These are phyloP conservation scores for Nylanderia fulva DNA, from an alignment of 1,140 invertebrate species.

Conservation along the genomic window DNA sequence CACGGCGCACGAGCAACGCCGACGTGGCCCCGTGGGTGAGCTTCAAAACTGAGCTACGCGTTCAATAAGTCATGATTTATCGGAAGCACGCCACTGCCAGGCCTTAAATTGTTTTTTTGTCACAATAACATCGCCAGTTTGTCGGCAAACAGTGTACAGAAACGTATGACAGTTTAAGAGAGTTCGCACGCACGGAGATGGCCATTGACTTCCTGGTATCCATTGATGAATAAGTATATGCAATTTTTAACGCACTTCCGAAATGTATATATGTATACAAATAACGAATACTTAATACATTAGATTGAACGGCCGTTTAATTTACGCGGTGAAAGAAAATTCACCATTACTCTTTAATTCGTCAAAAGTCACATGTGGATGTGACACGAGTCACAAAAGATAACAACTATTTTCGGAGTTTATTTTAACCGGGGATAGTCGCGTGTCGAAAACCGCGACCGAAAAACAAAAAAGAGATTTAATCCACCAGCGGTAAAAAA, in stretches of 20 bases:
- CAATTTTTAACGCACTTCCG: background rate
- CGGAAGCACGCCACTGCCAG: conserved; percentile 54
- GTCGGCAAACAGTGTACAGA: background rate
- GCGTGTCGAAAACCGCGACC: conserved; percentile 37
- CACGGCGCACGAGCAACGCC: conserved; percentile 72
- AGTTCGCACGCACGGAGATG: conserved; percentile 5
- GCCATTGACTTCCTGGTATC: conserved; percentile 19
- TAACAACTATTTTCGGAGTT: conserved; percentile 27
- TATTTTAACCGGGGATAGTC: conserved; percentile 33
- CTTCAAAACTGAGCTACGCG: conserved; percentile 72
- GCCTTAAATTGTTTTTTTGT: conserved; percentile 73
- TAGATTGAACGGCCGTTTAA: background rate
- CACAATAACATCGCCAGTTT: conserved; percentile 64
- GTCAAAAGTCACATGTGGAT: background rate
- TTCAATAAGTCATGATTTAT: conserved; percentile 79
- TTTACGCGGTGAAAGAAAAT: background rate
- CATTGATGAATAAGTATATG: conserved; percentile 3
- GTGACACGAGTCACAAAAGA: conserved; percentile 4
- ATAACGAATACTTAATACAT: background rate
- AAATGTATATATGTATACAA: background rate
- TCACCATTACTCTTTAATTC: conserved; percentile 18
- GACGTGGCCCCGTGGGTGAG: conserved; percentile 50
- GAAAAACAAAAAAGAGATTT: conserved; percentile 39
- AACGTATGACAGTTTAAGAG: conserved; percentile 56
- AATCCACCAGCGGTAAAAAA: conserved; percentile 45